Conservation (phyloP, 2,113 vertebrate species). For the Sporophila hypoxantha region DNA sequence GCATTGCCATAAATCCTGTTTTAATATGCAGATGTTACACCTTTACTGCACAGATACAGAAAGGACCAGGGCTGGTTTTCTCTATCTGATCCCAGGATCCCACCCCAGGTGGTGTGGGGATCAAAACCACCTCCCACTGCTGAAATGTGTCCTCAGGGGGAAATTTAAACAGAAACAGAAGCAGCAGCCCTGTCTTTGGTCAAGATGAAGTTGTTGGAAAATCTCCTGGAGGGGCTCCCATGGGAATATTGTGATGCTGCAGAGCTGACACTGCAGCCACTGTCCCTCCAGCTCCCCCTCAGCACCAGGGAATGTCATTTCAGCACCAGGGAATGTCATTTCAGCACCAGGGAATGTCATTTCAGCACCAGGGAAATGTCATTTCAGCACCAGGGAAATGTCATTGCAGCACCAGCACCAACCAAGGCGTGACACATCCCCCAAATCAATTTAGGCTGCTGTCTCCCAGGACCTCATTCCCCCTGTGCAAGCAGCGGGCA, state of each 20-base stretch:
- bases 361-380: background rate
- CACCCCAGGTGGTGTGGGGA: background rate
- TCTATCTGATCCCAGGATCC: background rate
- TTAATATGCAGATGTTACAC: rapidly evolving
- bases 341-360: rapidly evolving
- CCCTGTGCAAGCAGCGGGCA: background rate
- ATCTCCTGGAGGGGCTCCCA: background rate
- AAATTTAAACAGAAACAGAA: background rate
- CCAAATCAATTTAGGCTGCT: background rate
- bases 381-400: rapidly evolving
- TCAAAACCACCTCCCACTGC: rapidly evolving
- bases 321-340: background rate
- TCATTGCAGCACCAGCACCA: background rate
- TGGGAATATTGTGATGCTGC: background rate
- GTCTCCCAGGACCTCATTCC: background rate
- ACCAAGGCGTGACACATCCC: background rate
- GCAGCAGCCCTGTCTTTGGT: background rate
- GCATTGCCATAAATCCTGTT: background rate
- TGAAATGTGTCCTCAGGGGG: background rate
- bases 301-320: background rate
- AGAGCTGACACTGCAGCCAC: background rate
- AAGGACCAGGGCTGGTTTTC: background rate
- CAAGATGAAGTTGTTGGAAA: background rate
- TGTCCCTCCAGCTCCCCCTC: rapidly evolving
- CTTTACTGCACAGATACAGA: background rate